Evolutionary conservation across 1,140 invertebrate species (phyloP).

Genomic region (Drosophila saltans): DNA sequence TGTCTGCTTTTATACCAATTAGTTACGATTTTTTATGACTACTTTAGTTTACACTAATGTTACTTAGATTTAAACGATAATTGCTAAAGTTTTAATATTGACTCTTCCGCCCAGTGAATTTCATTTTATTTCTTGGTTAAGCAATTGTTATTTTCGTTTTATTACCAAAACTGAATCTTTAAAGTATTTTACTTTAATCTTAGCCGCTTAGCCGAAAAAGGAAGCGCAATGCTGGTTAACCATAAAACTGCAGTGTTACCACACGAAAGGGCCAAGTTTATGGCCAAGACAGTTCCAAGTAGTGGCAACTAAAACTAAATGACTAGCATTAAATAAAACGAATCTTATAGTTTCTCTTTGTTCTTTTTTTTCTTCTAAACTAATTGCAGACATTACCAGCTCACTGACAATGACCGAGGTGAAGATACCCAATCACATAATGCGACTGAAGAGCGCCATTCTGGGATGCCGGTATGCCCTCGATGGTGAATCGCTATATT

Average conservation of each 20-base stretch:
- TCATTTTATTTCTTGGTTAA: background rate
- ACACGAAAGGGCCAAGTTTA: conserved; percentile 14
- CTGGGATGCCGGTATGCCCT: conserved; percentile 92
- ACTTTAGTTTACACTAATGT: too few relatives aligned
- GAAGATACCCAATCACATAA: conserved; percentile 88
- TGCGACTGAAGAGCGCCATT: conserved; percentile 87
- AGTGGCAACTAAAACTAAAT: conserved; percentile 56
- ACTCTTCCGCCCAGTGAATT: background rate
- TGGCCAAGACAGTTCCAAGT: conserved; percentile 18
- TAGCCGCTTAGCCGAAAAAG: background rate
- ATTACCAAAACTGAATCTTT: background rate
- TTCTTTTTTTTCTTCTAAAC: conserved; percentile 26
- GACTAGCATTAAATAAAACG: conserved; percentile 40
- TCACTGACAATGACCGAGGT: conserved; percentile 87
- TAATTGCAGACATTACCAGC: conserved; percentile 84
- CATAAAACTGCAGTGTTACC: background rate
- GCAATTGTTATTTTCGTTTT: background rate
- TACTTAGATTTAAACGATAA: too few relatives aligned
- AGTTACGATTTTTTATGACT: too few relatives aligned
- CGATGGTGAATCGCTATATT: conserved; percentile 91
- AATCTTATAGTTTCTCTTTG: conserved; percentile 14
- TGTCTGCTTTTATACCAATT: too few relatives aligned
- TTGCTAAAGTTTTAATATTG: too few relatives aligned
- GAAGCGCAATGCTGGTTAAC: background rate
- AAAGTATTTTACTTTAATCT: conserved; percentile 23